phyloP scores from a whole-genome alignment of 1,140 invertebrate genomes.

The Drosophila quadrilineata region DNA sequence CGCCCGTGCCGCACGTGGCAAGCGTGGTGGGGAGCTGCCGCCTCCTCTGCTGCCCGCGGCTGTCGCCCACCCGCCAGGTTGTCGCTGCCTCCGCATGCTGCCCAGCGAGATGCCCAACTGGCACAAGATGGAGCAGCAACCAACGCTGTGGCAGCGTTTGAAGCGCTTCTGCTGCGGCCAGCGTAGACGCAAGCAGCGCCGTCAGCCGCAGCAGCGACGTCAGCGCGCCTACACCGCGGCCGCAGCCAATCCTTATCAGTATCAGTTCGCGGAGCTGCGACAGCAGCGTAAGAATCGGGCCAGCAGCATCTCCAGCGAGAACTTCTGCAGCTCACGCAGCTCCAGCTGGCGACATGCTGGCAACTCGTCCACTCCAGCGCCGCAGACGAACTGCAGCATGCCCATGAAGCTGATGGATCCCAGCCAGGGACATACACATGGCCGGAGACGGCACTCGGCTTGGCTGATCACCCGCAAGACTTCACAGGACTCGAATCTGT shows the following conservation, averaged over 20 bases:
- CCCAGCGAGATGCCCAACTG: slow-evolving; percentile 85
- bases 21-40: slow-evolving; percentile 52
- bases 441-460: slow-evolving; percentile 88
- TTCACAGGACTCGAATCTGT: slow-evolving; percentile 94
- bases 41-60: slow-evolving; percentile 82
- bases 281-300: slow-evolving; percentile 87
- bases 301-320: slow-evolving; percentile 92
- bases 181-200: slow-evolving; percentile 61
- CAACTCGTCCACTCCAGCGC: slow-evolving; percentile 82
- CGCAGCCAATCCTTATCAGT: slow-evolving; percentile 87
- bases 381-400: slow-evolving; percentile 85
- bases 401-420: slow-evolving; percentile 88
- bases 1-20: slow-evolving; percentile 69
- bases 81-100: slow-evolving; percentile 84
- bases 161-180: slow-evolving; percentile 64
- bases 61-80: slow-evolving; percentile 83
- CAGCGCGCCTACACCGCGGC: slow-evolving; percentile 61
- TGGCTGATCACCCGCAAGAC: slow-evolving; percentile 94
- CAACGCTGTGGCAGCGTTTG: slow-evolving; percentile 57
- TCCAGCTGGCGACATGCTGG: slow-evolving; percentile 91
- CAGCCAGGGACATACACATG: slow-evolving; percentile 68
- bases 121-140: slow-evolving; percentile 75
- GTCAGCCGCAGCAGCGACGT: slow-evolving; percentile 60
- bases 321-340: slow-evolving; percentile 91
- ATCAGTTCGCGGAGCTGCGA: slow-evolving; percentile 90